phyloP scores from a whole-genome alignment of 2,797 vertebrate species.

The Danio albolineatus region DNA sequence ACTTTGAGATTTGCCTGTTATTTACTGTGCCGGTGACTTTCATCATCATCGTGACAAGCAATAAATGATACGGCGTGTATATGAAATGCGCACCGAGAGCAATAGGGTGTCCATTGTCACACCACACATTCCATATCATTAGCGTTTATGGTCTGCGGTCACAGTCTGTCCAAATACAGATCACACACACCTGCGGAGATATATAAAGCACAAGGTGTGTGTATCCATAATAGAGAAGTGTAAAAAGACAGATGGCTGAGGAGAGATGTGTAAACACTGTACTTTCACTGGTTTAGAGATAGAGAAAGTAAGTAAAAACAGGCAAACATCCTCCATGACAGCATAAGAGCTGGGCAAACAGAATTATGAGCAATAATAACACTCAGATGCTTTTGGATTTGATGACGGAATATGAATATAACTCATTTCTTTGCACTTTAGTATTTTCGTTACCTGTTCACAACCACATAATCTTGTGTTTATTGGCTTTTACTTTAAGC shows the following conservation, averaged over 20 bases:
- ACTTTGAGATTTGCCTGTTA: conserved; percentile 12
- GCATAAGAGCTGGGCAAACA: conserved; percentile 43
- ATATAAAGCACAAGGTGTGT: conserved; percentile 6
- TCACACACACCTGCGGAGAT: conserved; percentile 14
- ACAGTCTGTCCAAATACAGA: conserved; percentile 13
- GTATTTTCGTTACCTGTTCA: conserved; percentile 13
- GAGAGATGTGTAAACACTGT: conserved; percentile 44
- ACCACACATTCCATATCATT: conserved; percentile 6
- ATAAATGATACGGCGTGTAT: conserved; percentile 26
- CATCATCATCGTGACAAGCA: conserved; percentile 23
- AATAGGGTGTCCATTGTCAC: conserved; percentile 10
- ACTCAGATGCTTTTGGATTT: conserved; percentile 4
- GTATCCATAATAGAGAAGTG: conserved; percentile 35
- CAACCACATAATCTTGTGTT: background rate
- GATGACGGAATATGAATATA: background rate
- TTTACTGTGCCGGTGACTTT: conserved; percentile 6
- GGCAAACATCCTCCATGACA: conserved; percentile 16
- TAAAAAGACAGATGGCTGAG: conserved; percentile 30
- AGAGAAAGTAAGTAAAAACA: background rate
- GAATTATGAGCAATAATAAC: conserved; percentile 37
- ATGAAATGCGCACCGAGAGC: background rate
- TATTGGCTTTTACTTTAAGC: conserved; percentile 4
- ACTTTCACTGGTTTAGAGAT: conserved; percentile 11
- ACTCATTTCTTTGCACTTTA: too few species aligned
- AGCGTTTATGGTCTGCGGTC: conserved; percentile 19